phyloP scores from a whole-genome alignment of 2,113 vertebrate genomes.

The Phrynocephalus versicolor region DNA sequence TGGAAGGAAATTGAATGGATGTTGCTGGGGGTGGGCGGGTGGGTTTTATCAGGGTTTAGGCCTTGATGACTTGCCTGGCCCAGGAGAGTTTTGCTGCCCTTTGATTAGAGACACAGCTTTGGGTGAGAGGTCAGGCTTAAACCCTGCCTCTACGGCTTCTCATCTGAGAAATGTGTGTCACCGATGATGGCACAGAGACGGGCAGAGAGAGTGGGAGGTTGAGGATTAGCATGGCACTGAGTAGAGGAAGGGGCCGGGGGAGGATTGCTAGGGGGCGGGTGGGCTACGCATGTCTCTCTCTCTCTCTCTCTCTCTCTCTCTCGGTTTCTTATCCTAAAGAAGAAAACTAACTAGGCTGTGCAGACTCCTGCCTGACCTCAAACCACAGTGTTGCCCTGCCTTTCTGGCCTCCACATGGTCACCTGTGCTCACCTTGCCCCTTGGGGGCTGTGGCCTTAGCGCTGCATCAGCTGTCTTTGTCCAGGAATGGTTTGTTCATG shows the following conservation, averaged over 20 bases:
- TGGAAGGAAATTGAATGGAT: constrained; percentile 73
- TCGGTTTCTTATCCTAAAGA: too few relatives aligned
- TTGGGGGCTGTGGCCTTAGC: not conserved
- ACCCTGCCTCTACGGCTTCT: constrained; percentile 37
- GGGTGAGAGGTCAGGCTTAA: constrained; percentile 63
- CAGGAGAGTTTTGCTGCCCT: constrained; percentile 51
- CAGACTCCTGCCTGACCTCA: not conserved
- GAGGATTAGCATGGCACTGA: not conserved
- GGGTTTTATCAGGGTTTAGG: constrained; percentile 66
- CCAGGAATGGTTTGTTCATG: not conserved
- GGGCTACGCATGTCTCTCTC: too few relatives aligned
- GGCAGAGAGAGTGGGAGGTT: not conserved
- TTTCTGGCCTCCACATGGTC: not conserved
- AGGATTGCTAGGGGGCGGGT: too few relatives aligned
- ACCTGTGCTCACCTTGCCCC: not conserved
- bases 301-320: too few relatives aligned
- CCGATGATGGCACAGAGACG: not conserved
- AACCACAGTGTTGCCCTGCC: not conserved
- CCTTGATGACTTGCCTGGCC: constrained; percentile 60
- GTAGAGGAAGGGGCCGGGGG: not conserved
- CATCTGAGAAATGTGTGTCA: not conserved
- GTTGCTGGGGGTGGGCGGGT: constrained; percentile 46
- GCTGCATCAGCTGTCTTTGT: not conserved
- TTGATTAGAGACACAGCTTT: constrained; percentile 66
- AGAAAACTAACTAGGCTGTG: not conserved